Percentiles rank a stretch among this genome's conserved stretches.
phyloP scores from a whole-genome alignment of 2,888 invertebrate genomes.

The Cataglyphis livida region DNA sequence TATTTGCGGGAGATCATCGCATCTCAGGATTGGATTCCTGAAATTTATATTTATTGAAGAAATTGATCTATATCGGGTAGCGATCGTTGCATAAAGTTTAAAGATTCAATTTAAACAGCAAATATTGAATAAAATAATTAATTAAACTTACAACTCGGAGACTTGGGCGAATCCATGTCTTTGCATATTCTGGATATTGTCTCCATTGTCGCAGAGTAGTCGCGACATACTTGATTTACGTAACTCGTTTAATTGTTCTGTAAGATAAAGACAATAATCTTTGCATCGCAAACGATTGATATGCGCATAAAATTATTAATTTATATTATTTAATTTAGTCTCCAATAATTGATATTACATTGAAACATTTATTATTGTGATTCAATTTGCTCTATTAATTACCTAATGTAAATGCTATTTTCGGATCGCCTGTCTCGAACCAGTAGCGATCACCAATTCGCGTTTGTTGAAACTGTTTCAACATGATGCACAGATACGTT shows the following conservation, averaged over 20 bases:
- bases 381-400: slow-evolving; percentile 23
- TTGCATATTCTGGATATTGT: slow-evolving; percentile 83
- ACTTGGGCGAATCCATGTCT: slow-evolving; percentile 87
- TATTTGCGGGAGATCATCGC: slow-evolving; percentile 88
- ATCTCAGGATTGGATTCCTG: slow-evolving; percentile 90
- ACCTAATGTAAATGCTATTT: slow-evolving; percentile 90
- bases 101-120: neutral
- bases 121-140: neutral
- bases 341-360: neutral
- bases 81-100: neutral
- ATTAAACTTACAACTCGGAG: slow-evolving; percentile 86
- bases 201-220: slow-evolving; percentile 93
- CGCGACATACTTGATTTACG: slow-evolving; percentile 92
- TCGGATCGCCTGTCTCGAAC: slow-evolving; percentile 90
- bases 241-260: slow-evolving; percentile 91
- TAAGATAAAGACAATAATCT: slow-evolving; percentile 35
- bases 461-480: slow-evolving; percentile 95
- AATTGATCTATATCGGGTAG: slow-evolving; percentile 46
- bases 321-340: neutral
- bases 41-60: slow-evolving; percentile 56
- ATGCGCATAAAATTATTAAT: neutral
- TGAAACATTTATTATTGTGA: neutral
- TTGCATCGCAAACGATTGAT: neutral
- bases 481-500: slow-evolving; percentile 94
- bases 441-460: slow-evolving; percentile 95